Base-by-base conservation (phyloP, 2,888 invertebrate species). In the Biston betularia region DNA sequence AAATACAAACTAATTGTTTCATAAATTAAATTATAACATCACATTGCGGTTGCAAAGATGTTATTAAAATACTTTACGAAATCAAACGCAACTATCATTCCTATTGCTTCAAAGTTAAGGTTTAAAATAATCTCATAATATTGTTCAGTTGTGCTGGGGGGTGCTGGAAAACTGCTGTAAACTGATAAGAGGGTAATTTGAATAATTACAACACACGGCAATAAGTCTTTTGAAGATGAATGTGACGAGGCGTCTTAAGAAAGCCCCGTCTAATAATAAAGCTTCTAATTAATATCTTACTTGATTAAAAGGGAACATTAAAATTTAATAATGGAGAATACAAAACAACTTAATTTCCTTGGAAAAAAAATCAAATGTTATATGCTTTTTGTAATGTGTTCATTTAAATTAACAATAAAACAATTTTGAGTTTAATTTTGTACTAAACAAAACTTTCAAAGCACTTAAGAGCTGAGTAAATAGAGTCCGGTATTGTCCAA, bases 121-220 rank as follows among this genome's bases (percentile, higher is more conserved):
- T 65, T 71, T 55, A 75, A 56, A 71, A 62, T 75, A 40, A 48
- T 15, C 42, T 50, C 64, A 58, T 68, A 63, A 45, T 61, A 69
- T 72, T 60, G 68, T 55, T 34, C 50, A 49, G 15, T 50, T 60
- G 56, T 38, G 2, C 2, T 0, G 38, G 72, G 81, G 78, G 85
- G 86, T 76, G 83, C 79, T 75, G 79, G 86, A 86, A 88, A 89
- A 90, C 91, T 92, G 92, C 80, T 83, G 69, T 83, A 76, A 81
- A 74, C 84, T 83, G 92, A 92, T 92, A 92, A 92, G 88, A 75
- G 79, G 71, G 77, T 80, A 85, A 92, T 92, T 92, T 92, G 90
- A 92, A 92, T 92, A 92, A 91, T 92, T 91, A 90, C 84, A 71
- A 75, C 80, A 81, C 78, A 82, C 82, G 79, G 80, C 73, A 77